phyloP scores from a whole-genome alignment of 2,113 vertebrate species.

The Lontra canadensis region DNA sequence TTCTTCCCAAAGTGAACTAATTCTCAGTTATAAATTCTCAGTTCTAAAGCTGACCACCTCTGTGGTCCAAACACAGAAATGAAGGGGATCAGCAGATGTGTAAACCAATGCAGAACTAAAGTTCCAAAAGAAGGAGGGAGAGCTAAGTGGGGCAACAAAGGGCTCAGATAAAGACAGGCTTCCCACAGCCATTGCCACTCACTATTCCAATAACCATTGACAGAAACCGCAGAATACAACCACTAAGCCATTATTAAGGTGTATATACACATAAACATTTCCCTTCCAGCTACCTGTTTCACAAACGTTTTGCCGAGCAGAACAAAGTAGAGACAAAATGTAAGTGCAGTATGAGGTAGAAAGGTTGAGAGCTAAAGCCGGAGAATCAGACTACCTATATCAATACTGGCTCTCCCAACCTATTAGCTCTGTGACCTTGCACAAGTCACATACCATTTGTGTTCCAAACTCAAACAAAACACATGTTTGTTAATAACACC shows the following conservation, averaged over 20 bases:
- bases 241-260: background rate
- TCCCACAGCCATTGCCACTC: background rate
- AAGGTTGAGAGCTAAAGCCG: background rate
- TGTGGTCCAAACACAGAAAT: conserved; percentile 8
- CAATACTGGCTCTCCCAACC: background rate
- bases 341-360: background rate
- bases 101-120: background rate
- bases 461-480: background rate
- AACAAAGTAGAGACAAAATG: background rate
- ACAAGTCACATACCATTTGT: background rate
- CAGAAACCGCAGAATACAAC: background rate
- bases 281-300: background rate
- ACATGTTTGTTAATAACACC: background rate
- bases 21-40: conserved; percentile 2
- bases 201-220: background rate
- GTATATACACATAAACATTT: background rate
- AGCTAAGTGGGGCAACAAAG: background rate
- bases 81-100: background rate
- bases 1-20: background rate
- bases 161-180: background rate
- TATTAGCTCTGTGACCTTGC: background rate
- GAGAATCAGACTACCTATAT: background rate
- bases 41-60: background rate
- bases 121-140: background rate
- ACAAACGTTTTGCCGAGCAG: background rate